These are phyloP conservation scores for Delia radicum DNA, from an alignment of 1,140 invertebrate species.

Conservation along the genomic window DNA sequence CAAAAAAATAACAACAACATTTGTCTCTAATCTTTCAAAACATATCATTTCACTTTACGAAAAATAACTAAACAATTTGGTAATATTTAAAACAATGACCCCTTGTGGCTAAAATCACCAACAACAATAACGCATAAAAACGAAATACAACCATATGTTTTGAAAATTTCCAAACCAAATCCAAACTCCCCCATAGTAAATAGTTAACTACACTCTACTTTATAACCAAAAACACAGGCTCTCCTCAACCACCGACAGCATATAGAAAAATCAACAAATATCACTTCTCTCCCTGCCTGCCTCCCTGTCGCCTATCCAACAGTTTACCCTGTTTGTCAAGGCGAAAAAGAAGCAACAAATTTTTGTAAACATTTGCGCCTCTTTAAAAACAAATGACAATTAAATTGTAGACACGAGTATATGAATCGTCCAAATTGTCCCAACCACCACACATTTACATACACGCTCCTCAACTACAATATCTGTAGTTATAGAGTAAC, in stretches of 20 bases:
- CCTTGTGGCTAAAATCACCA: background rate
- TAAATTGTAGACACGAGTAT: conserved; percentile 12
- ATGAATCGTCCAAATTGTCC: background rate
- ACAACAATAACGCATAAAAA: background rate
- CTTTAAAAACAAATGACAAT: conserved; percentile 12
- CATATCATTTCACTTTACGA: background rate
- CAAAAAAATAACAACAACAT: too few relatives aligned
- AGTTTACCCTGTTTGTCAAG: background rate
- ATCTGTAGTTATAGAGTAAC: too few relatives aligned
- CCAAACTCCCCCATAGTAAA: background rate
- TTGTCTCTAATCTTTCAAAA: too few relatives aligned
- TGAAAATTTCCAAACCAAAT: background rate
- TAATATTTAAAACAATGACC: background rate
- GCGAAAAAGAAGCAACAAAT: background rate
- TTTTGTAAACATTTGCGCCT: conserved; percentile 1
- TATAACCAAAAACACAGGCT: too few relatives aligned
- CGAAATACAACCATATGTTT: background rate
- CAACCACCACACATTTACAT: background rate
- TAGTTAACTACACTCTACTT: too few relatives aligned
- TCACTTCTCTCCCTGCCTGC: background rate
- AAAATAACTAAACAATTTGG: background rate
- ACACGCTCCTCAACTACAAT: too few relatives aligned
- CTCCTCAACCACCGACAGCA: too few relatives aligned
- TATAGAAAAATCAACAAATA: background rate
- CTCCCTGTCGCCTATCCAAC: too few relatives aligned